These are phyloP conservation scores for Caenorhabditis auriculariae DNA, from an alignment of 2,888 invertebrate species.

Conservation along the genomic window DNA sequence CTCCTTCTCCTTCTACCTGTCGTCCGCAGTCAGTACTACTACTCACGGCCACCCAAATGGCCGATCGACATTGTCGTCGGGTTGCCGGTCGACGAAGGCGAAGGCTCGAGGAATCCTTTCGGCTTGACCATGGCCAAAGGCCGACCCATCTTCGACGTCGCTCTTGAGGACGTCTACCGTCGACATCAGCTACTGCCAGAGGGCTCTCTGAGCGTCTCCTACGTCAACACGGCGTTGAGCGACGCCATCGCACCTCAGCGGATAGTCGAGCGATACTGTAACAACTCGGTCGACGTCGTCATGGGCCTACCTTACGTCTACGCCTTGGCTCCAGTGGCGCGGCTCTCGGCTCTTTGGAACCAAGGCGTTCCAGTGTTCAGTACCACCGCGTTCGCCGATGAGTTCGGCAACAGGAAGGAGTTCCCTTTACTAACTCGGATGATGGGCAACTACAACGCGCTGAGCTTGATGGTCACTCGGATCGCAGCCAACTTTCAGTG, in stretches of 20 bases:
- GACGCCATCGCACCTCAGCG: constrained; percentile 59
- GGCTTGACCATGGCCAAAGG: constrained; percentile 51
- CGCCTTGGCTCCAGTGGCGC: constrained; percentile 80
- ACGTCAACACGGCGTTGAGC: constrained; percentile 52
- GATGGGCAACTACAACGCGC: constrained; percentile 75
- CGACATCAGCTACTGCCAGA: constrained; percentile 33
- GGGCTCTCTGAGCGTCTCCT: constrained; percentile 41
- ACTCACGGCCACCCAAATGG: constrained; percentile 10
- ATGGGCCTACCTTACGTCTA: constrained; percentile 86
- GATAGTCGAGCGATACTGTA: constrained; percentile 57
- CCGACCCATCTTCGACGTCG: constrained; percentile 60
- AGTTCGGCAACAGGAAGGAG: constrained; percentile 73
- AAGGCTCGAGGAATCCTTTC: constrained; percentile 52
- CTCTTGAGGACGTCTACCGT: constrained; percentile 52
- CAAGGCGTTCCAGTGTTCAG: constrained; percentile 76
- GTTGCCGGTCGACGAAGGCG: constrained; percentile 47
- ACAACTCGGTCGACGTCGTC: constrained; percentile 74
- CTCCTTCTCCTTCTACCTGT: constrained; percentile 19
- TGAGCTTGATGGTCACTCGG: constrained; percentile 45
- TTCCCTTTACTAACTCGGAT: constrained; percentile 81
- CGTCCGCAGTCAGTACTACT: constrained; percentile 4
- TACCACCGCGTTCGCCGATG: constrained; percentile 78
- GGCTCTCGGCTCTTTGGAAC: constrained; percentile 67
- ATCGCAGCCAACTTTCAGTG: constrained; percentile 67
- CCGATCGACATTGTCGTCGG: constrained; percentile 60